Percentiles rank a stretch among this genome's conserved stretches.
Evolutionary conservation across 2,888 invertebrate species (phyloP).

Genomic region (Sussaba pulchella): DNA sequence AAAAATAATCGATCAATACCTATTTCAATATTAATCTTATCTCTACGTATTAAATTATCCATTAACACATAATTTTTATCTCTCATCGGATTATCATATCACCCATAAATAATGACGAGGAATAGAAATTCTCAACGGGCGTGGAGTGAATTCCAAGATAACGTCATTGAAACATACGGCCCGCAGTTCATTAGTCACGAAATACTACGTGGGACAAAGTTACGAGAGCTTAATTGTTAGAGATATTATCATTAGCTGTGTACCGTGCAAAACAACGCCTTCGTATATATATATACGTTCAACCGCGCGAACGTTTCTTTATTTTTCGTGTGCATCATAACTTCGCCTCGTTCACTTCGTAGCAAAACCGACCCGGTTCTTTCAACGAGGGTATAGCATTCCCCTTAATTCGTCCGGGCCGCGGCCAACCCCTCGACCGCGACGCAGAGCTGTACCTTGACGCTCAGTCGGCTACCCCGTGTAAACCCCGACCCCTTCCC

Average conservation of each 20-base stretch:
- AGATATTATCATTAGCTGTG: slow-evolving; percentile 62
- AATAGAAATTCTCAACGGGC: no score
- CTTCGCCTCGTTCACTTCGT: slow-evolving; percentile 51
- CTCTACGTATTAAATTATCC: no score
- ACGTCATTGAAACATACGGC: not conserved
- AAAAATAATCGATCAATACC: no score
- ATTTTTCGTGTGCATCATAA: slow-evolving; percentile 35
- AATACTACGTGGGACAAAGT: slow-evolving; percentile 19
- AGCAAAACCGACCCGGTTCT: slow-evolving; percentile 37
- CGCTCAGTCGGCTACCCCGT: slow-evolving; percentile 60
- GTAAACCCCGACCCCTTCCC: slow-evolving; percentile 53
- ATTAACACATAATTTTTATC: no score
- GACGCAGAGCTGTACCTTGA: slow-evolving; percentile 55
- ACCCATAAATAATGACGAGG: no score
- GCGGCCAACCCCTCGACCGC: slow-evolving; percentile 60
- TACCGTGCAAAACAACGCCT: slow-evolving; percentile 28
- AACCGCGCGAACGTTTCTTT: slow-evolving; percentile 7
- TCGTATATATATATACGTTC: slow-evolving; percentile 36
- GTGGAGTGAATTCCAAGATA: no score
- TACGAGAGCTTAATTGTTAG: slow-evolving; percentile 62
- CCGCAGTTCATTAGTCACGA: slow-evolving; percentile 1
- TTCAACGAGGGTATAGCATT: slow-evolving; percentile 58
- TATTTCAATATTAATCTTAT: no score
- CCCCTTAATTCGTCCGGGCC: slow-evolving; percentile 63
- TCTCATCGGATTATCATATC: no score